Conservation (phyloP, 2,113 vertebrate species). For the Arenaria interpres region DNA sequence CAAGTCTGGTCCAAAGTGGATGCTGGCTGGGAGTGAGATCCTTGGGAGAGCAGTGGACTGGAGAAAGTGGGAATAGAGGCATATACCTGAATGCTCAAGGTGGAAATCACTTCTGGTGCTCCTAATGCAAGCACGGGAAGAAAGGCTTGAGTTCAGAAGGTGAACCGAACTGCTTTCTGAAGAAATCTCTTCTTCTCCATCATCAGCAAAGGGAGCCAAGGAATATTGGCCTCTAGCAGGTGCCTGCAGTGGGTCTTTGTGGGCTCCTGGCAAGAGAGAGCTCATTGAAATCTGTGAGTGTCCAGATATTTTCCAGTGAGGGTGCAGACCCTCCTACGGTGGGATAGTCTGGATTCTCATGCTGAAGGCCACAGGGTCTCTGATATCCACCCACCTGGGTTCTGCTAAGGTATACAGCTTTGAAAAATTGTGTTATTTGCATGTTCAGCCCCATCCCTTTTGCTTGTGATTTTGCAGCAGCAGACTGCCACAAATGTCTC, state of each 20-base stretch:
- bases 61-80: neutral
- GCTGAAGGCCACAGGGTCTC: neutral
- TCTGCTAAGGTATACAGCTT: neutral
- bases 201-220: neutral
- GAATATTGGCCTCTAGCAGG: neutral
- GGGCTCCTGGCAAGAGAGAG: neutral
- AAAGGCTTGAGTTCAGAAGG: neutral
- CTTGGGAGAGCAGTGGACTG: neutral
- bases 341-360: neutral
- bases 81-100: neutral
- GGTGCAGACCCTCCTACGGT: fast-evolving
- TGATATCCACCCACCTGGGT: neutral
- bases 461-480: fast-evolving
- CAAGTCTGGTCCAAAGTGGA: neutral
- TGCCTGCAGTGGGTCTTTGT: neutral
- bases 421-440: neutral
- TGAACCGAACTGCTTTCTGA: neutral
- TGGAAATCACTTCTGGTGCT: neutral
- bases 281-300: neutral
- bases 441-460: neutral
- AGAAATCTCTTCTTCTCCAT: neutral
- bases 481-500: neutral
- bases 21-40: neutral
- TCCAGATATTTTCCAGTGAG: neutral
- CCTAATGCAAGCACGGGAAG: neutral